Base-by-base conservation (phyloP, 2,113 vertebrate genomes). In the Bombycilla garrulus region DNA sequence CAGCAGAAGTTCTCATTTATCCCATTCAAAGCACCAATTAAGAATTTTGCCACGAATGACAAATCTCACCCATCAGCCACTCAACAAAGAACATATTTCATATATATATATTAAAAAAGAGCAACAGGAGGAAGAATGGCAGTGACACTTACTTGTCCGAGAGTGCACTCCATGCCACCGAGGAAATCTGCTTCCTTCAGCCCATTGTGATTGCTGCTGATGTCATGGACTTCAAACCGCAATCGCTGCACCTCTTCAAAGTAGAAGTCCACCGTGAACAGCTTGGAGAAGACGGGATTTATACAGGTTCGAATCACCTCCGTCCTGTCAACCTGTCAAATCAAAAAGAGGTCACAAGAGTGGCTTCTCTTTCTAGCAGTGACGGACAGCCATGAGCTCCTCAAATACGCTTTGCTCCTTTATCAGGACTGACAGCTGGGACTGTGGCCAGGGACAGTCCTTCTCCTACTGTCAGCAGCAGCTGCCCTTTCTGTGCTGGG, bases 191-290 rank as follows among this genome's bases (percentile, higher is more conserved):
- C 98, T 84, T 99, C 99, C 97, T 98, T 98, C 95, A 99, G 96
- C 28, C 98, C 99, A 18, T 99, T 99, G 97, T 99, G 98, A 88
- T 98, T 98, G 97, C 98, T 99, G 98, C 98, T 99, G 58, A 99
- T 99, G 96, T 99, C 99, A 6, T 98, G 98, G 44, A 99, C 98
- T 93, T 99, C 99, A 51, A 98, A 99, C 14, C 99, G 97, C 79
- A 99, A 90, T 10, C 99, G 98, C 96, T 99, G 99, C 45, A 99
- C 99, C 93, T 99, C 99, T 94, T 99, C 99, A 58, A 99, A 99
- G 83, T 99, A 99, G 96, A 99, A 99, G 93, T 99, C 99, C 95
- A 99, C 97, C 0, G 99, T 99, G 95, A 99, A 99, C 58, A 99
- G 98, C 96, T 99, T 99, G 33, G 99, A 99, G 98, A 99, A 99